These are phyloP conservation scores for Python bivittatus DNA, from an alignment of 2,113 vertebrate genomes.

Conservation along the genomic window DNA sequence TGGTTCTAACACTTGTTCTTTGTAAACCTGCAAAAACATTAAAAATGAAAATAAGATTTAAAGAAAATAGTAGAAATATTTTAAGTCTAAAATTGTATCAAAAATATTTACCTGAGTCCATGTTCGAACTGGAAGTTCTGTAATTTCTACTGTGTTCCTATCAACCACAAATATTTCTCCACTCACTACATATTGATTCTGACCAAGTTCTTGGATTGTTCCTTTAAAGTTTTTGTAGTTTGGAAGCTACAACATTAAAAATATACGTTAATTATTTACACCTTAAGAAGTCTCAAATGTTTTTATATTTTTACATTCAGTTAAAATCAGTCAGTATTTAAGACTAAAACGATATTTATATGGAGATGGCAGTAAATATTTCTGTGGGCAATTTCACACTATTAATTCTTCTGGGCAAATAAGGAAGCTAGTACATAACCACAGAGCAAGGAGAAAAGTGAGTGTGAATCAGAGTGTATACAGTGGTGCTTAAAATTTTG, in stretches of 20 bases:
- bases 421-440: neutral
- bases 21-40: constrained; percentile 83
- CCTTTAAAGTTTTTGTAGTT: constrained; percentile 98
- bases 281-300: neutral
- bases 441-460: neutral
- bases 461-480: neutral
- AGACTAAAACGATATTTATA: neutral
- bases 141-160: constrained; percentile 96
- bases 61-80: neutral
- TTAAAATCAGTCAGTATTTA: neutral
- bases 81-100: constrained; percentile 10
- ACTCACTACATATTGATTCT: constrained; percentile 95
- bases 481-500: neutral
- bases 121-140: constrained; percentile 94
- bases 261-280: neutral
- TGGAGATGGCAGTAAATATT: neutral
- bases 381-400: neutral
- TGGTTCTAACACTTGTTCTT: constrained; percentile 96
- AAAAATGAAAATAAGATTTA: constrained; percentile 33
- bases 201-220: constrained; percentile 92
- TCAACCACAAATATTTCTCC: constrained; percentile 95
- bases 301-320: neutral
- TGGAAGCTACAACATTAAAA: constrained; percentile 83
- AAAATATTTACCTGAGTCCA: constrained; percentile 90
- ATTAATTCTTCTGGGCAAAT: neutral